These are phyloP conservation scores for Incurvaria masculella DNA, from an alignment of 2,888 invertebrate species.

Conservation along the genomic window DNA sequence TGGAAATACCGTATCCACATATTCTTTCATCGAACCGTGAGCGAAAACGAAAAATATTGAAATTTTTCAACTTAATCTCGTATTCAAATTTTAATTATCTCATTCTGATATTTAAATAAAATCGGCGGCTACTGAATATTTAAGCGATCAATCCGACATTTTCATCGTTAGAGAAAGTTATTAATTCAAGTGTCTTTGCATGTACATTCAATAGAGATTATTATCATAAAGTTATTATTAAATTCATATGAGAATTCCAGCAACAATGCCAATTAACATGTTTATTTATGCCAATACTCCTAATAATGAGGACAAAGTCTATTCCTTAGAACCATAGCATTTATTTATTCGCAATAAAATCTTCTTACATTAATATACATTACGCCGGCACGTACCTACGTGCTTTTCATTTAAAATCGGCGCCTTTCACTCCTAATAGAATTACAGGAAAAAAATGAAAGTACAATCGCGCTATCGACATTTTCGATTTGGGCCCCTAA, in stretches of 20 bases:
- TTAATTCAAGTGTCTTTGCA: too few relatives aligned
- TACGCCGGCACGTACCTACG: background rate
- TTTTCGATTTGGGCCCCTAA: conserved; percentile 55
- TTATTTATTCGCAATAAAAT: too few relatives aligned
- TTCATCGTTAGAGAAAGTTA: background rate
- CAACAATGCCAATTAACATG: too few relatives aligned
- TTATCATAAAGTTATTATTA: too few relatives aligned
- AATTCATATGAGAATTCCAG: too few relatives aligned
- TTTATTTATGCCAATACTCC: too few relatives aligned
- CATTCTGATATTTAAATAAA: conserved; percentile 52
- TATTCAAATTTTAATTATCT: conserved; percentile 56
- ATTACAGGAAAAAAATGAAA: conserved; percentile 44
- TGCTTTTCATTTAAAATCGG: background rate
- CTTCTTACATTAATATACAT: too few relatives aligned
- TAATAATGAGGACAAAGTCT: too few relatives aligned
- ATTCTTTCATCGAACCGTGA: conserved; percentile 2
- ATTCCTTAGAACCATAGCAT: too few relatives aligned
- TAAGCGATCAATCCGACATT: background rate
- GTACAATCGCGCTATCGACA: conserved; percentile 52
- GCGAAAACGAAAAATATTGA: conserved; percentile 13
- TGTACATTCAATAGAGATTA: too few relatives aligned
- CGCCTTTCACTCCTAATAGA: background rate
- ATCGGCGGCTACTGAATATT: conserved; percentile 22
- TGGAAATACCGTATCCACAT: too few relatives aligned
- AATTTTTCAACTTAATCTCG: conserved; percentile 44